Evolutionary conservation across 1,140 invertebrate species (phyloP).

Genomic region (Lepidurus arcticus): DNA sequence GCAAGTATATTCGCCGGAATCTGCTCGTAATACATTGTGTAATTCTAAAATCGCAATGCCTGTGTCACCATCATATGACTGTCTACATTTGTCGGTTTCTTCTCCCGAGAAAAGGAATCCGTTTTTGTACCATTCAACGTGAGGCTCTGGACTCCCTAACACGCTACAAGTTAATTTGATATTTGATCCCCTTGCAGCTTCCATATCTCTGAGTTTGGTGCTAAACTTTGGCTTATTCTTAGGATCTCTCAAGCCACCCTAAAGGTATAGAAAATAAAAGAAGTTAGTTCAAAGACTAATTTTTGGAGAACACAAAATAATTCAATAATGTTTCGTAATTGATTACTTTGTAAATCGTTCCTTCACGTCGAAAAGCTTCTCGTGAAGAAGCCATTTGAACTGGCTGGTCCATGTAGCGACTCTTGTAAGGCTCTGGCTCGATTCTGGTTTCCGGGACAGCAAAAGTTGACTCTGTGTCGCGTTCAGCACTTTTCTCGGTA

Average conservation of each 20-base stretch:
- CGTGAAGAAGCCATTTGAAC: background rate
- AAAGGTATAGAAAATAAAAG: background rate
- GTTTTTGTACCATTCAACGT: conserved; percentile 64
- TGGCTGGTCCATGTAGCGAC: background rate
- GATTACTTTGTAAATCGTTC: background rate
- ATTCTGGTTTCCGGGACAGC: background rate
- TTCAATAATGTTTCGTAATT: background rate
- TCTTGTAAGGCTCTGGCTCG: background rate
- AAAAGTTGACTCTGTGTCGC: background rate
- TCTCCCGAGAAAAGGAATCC: conserved; percentile 48
- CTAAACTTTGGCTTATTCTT: conserved; percentile 71
- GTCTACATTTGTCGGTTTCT: conserved; percentile 1
- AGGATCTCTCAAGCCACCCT: conserved; percentile 41
- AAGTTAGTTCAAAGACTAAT: background rate
- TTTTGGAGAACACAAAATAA: background rate
- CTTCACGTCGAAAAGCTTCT: background rate
- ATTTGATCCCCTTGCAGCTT: conserved; percentile 61
- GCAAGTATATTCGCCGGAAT: conserved; percentile 49
- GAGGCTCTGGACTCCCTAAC: conserved; percentile 70
- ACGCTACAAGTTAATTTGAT: conserved; percentile 78
- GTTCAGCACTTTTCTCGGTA: background rate
- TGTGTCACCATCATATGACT: conserved; percentile 49
- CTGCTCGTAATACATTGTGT: conserved; percentile 45
- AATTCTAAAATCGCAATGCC: conserved; percentile 72
- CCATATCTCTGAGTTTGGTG: conserved; percentile 68